These are phyloP conservation scores for Esox masquinongy DNA, from an alignment of 2,797 vertebrate species.

Conservation along the genomic window DNA sequence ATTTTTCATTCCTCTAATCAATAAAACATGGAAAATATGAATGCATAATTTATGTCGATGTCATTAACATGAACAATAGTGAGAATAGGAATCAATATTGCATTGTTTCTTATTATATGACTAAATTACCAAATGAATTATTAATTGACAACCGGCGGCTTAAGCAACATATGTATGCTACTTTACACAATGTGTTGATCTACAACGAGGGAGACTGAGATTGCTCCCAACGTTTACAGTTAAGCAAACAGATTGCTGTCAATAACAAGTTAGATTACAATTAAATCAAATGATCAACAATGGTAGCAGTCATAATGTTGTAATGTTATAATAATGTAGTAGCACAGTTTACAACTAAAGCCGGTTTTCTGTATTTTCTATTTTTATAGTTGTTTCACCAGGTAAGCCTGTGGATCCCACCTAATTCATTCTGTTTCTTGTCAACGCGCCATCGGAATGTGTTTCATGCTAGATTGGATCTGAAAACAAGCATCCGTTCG, in stretches of 20 bases:
- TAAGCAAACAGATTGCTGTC: background rate
- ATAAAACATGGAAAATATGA: constrained; percentile 18
- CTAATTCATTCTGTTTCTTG: constrained; percentile 9
- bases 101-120: constrained; percentile 15
- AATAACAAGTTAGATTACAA: background rate
- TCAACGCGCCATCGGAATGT: background rate
- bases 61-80: constrained; percentile 21
- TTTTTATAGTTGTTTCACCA: background rate
- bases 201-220: background rate
- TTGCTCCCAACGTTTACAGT: background rate
- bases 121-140: constrained; percentile 27
- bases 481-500: background rate
- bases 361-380: background rate
- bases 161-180: background rate
- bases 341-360: background rate
- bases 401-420: background rate
- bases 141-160: constrained; percentile 14
- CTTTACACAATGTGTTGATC: constrained; percentile 1
- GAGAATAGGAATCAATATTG: constrained; percentile 24
- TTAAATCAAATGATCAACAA: background rate
- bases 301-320: background rate
- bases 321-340: background rate
- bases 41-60: constrained; percentile 25
- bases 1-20: background rate
- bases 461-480: constrained; percentile 7